Evolutionary conservation across 1,140 invertebrate genomes (phyloP).

Genomic region (Heliconius hewitsoni): DNA sequence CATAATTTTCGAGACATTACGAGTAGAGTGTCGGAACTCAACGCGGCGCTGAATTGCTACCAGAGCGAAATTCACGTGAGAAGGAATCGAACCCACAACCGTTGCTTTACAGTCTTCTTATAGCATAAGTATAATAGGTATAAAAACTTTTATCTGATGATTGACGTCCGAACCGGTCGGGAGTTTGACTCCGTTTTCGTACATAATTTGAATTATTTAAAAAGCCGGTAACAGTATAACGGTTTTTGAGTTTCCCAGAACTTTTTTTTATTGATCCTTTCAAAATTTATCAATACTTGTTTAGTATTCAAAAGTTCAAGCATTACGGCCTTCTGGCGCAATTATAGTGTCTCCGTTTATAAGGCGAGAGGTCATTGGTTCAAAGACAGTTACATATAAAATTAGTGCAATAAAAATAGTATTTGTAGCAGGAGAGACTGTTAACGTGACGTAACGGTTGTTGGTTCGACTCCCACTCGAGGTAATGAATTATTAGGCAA

Average conservation of each 20-base stretch:
- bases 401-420: not conserved
- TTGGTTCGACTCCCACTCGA: too few species aligned
- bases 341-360: not conserved
- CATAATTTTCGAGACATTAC: not conserved
- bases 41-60: too few species aligned
- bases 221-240: slow-evolving; percentile 6
- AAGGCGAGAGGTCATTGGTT: not conserved
- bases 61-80: too few species aligned
- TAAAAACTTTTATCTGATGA: not conserved
- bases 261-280: slow-evolving; percentile 5
- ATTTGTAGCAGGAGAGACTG: not conserved
- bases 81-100: too few species aligned
- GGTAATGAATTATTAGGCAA: too few species aligned
- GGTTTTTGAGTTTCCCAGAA: slow-evolving; percentile 1
- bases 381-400: not conserved
- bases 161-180: slow-evolving; percentile 8
- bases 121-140: too few species aligned
- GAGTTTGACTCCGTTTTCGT: slow-evolving; percentile 2
- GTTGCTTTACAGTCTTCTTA: too few species aligned
- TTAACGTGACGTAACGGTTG: not conserved
- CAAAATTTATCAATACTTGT: not conserved
- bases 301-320: not conserved
- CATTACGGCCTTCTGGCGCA: too few species aligned
- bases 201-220: slow-evolving; percentile 14
- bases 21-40: not conserved